Evolutionary conservation across 2,113 vertebrate species (phyloP).

Genomic region (Hippocampus barbouri): DNA sequence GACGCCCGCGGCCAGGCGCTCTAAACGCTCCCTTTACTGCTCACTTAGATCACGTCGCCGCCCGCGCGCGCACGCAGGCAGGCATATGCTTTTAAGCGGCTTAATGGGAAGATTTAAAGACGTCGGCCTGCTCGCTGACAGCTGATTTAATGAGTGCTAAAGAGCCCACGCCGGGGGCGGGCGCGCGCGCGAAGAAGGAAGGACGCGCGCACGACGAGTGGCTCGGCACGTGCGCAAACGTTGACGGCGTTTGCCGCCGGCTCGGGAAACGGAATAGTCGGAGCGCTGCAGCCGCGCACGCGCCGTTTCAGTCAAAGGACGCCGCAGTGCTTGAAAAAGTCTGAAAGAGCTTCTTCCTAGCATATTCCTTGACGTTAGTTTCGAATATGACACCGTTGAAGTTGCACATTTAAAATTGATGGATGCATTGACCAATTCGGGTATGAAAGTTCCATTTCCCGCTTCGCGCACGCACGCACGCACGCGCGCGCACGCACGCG

Average conservation of each 20-base stretch:
- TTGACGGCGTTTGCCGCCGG: neutral
- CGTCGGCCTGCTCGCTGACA: constrained; percentile 50
- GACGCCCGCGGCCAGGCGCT: constrained; percentile 30
- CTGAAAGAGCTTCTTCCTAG: too few species aligned
- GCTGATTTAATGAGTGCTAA: constrained; percentile 63
- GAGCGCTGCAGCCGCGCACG: too few species aligned
- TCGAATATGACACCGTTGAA: too few species aligned
- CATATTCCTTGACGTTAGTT: too few species aligned
- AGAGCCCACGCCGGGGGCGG: constrained; percentile 5
- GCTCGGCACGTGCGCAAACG: neutral
- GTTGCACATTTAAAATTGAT: too few species aligned
- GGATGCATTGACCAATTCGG: too few species aligned
- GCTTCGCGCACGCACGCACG: too few species aligned
- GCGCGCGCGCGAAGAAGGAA: neutral
- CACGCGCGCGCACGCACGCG: neutral
- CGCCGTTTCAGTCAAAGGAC: too few species aligned
- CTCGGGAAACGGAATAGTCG: neutral
- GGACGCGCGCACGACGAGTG: neutral
- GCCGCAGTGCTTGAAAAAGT: too few species aligned
- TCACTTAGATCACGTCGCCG: constrained; percentile 60
- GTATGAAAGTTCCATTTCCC: too few species aligned
- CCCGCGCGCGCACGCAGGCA: constrained; percentile 12
- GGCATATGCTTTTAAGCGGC: constrained; percentile 59
- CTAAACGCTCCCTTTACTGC: constrained; percentile 60
- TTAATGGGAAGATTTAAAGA: constrained; percentile 57